Evolutionary conservation across 2,888 invertebrate species (phyloP).

Genomic region (Idaea biselata): DNA sequence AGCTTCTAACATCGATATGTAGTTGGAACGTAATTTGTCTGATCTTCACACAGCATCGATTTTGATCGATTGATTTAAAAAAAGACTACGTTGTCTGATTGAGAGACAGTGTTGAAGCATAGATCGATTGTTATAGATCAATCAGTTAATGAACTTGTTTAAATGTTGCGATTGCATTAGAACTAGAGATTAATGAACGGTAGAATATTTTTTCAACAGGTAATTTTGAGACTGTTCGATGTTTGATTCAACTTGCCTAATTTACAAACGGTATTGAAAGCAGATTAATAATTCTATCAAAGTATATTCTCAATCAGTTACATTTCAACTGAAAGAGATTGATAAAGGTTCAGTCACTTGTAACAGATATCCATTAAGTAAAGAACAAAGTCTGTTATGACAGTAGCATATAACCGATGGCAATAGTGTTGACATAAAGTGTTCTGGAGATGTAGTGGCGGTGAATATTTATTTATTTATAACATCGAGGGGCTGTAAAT

Average conservation of each 20-base stretch:
- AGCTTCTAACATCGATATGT: neutral
- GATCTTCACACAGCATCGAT: constrained; percentile 38
- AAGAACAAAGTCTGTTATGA: constrained; percentile 71
- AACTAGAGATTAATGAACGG: neutral
- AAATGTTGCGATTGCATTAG: neutral
- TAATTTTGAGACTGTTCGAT: neutral
- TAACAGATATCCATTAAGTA: constrained; percentile 53
- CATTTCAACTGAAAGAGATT: neutral
- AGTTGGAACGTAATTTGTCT: constrained; percentile 54
- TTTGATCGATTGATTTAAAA: constrained; percentile 29
- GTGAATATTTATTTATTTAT: constrained; percentile 78
- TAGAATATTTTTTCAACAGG: neutral
- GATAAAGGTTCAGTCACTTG: neutral
- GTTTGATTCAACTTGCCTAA: neutral
- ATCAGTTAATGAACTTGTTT: neutral
- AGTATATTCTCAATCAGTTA: neutral
- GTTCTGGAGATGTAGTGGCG: constrained; percentile 64
- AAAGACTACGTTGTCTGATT: constrained; percentile 20
- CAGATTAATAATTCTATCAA: neutral
- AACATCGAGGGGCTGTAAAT: constrained; percentile 77
- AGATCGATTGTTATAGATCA: constrained; percentile 7
- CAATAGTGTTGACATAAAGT: constrained; percentile 52
- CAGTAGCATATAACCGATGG: constrained; percentile 65
- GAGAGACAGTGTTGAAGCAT: constrained; percentile 14
- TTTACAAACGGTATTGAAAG: neutral